Base-by-base conservation (phyloP, 2,113 vertebrate species). In the Isichthys henryi region DNA sequence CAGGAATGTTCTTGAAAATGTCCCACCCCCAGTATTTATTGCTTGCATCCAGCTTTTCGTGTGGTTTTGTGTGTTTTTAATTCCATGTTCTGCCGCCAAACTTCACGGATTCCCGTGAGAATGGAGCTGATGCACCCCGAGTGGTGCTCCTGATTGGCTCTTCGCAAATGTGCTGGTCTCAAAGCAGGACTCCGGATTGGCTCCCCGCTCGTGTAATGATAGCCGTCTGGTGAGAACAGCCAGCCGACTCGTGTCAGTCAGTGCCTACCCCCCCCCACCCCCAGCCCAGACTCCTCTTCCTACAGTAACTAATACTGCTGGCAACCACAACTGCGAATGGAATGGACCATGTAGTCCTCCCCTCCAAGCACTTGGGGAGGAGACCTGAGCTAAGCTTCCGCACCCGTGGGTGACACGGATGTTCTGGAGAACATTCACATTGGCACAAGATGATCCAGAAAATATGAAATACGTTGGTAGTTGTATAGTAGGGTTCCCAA, bases 41-140 rank as follows among this genome's bases (percentile, higher is more conserved):
- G 91, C 93, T 92, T 89, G 87, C 45, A 83, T 80, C 31, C 93
- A 93, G 93, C 90, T 46, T 58, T 87, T 87, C 31, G 50, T 87
- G 85, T 53, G 23, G 85, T 88, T 92, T 49, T 74, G 82, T 48
- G 43, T 48, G 31, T 88, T 87, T 89, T 82, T 48, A 39, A 5
- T 88, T 89, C 48, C 70, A 13, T 13, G 8, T 70, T 49, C 19
- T 11, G 19, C 46, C 43, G 39, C 49, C 39, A 80, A 74, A 88
- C 49, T 39, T 80, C 35, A 19, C 35, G n/a, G n/a, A 31, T 62
- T 45, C 49, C 50, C 27, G 13, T 31, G 46, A n/a, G 48, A 53
- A 53, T 17, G 8, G n/a, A 48, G 45, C 35, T 48, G 19, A 9
- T n/a, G 39, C 19, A 45, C 43, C 45, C 21, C 21, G 13, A 43